These are phyloP conservation scores for Lethenteron reissneri DNA, from an alignment of 2,113 vertebrate genomes.

Conservation along the genomic window DNA sequence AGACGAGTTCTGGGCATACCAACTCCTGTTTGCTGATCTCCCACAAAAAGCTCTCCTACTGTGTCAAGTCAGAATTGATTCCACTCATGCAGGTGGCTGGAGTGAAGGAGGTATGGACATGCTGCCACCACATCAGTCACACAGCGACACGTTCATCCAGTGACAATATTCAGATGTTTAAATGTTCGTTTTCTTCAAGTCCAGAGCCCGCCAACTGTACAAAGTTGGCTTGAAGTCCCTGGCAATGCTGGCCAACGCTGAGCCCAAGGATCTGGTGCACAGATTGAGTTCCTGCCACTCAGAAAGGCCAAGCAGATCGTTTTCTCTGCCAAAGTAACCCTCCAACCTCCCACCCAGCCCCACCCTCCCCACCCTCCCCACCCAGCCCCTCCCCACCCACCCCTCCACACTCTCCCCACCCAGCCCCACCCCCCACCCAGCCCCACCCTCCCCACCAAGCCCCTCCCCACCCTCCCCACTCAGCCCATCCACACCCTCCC, in stretches of 20 bases:
- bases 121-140: too few species aligned
- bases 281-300: slow-evolving; percentile 39
- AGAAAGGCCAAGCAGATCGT: slow-evolving; percentile 55
- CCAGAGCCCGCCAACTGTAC: slow-evolving; percentile 67
- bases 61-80: slow-evolving; percentile 61
- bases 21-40: slow-evolving; percentile 47
- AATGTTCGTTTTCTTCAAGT: slow-evolving; percentile 21
- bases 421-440: too few species aligned
- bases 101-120: slow-evolving; percentile 46
- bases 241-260: slow-evolving; percentile 51
- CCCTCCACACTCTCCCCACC: too few species aligned
- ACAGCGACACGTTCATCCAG: background rate
- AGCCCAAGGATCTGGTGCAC: slow-evolving; percentile 35
- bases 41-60: slow-evolving; percentile 56
- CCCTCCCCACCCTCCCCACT: too few species aligned
- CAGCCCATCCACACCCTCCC: too few species aligned
- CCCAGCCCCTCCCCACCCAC: too few species aligned
- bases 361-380: too few species aligned
- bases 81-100: slow-evolving; percentile 87
- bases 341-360: too few species aligned
- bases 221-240: slow-evolving; percentile 53
- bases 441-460: too few species aligned
- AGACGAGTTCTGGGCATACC: slow-evolving; percentile 78
- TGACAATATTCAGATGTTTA: background rate
- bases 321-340: slow-evolving; percentile 54